Base-by-base conservation (phyloP, 2,888 invertebrate species). In the Petrolisthes cinctipes region DNA sequence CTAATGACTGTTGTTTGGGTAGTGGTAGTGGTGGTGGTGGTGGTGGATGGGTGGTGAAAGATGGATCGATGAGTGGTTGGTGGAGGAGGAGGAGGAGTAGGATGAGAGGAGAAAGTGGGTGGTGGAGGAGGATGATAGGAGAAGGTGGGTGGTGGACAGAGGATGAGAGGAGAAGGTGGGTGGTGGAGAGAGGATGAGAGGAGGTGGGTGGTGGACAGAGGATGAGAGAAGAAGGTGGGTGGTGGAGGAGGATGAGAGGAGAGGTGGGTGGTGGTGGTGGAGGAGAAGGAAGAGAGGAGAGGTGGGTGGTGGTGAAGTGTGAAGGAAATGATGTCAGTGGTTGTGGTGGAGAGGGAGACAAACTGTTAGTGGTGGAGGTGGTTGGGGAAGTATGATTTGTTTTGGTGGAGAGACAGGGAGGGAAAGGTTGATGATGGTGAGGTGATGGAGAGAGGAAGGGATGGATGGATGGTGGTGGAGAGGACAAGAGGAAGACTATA, bases 341-440 rank as follows among this genome's bases (percentile, higher is more conserved):
- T 37, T 68, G 82, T 17, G 23, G 20, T 66, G 68, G 53, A 68
- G 61, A 68, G 82, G 51, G 14, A 61, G 37, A 51, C 51, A 81
- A 61, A 81, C n/a, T n/a, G 51, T 61, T 23, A 81, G 66, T 66
- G 51, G 14, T 11, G 68, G 20, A 17, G 68, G 68, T 37, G 81
- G 66, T 57, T 66, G 81, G 66, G 66, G 37, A 66, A 66, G 66
- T 66, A 66, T 66, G 66, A 66, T 57, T 37, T 23, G 66, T 23
- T 37, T 57, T 66, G 81, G 66, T 57, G 37, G 81, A 81, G 61
- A 66, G 81, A 61, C 23, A 66, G 66, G 66, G 81, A 66, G 66
- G 37, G 81, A 66, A 37, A 81, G 80, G 54, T 56, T 57, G 80
- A 80, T 56, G 57, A 57, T 57, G 80, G 57, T 56, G 57, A 57